These are phyloP conservation scores for Mimas tiliae DNA, from an alignment of 2,888 invertebrate species.

Conservation along the genomic window DNA sequence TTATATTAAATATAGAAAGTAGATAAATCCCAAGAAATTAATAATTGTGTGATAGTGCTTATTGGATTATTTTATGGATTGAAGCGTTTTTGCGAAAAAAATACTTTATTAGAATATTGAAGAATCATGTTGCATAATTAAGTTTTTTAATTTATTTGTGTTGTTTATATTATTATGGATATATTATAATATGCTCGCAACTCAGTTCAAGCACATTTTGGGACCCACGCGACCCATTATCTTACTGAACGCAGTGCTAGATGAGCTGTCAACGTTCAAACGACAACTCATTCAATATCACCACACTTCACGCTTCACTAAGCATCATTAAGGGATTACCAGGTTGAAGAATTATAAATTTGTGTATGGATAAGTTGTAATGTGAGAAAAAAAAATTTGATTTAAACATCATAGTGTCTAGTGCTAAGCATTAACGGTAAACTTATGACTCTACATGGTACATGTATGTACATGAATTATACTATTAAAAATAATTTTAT, in stretches of 20 bases:
- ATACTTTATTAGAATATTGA: no score
- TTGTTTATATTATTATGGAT: background rate
- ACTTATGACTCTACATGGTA: no score
- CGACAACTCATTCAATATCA: constrained; percentile 70
- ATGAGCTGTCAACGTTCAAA: constrained; percentile 61
- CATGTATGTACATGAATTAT: no score
- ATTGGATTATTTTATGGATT: no score
- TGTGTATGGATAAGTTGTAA: constrained; percentile 15
- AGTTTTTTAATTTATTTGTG: background rate
- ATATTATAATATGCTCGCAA: background rate
- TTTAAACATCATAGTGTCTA: background rate
- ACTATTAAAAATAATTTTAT: no score
- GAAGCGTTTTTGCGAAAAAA: no score
- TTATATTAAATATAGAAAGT: no score
- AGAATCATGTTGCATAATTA: no score
- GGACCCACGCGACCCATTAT: constrained; percentile 39
- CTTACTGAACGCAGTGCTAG: constrained; percentile 39
- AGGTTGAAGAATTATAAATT: constrained; percentile 4
- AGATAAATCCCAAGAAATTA: no score
- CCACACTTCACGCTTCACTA: constrained; percentile 56
- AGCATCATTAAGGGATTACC: constrained; percentile 53
- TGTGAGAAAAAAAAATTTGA: background rate
- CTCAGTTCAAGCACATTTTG: constrained; percentile 41
- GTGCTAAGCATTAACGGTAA: background rate
- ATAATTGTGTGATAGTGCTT: no score